phyloP scores from a whole-genome alignment of 2,888 invertebrate species.

The Tricholauxania praeusta region DNA sequence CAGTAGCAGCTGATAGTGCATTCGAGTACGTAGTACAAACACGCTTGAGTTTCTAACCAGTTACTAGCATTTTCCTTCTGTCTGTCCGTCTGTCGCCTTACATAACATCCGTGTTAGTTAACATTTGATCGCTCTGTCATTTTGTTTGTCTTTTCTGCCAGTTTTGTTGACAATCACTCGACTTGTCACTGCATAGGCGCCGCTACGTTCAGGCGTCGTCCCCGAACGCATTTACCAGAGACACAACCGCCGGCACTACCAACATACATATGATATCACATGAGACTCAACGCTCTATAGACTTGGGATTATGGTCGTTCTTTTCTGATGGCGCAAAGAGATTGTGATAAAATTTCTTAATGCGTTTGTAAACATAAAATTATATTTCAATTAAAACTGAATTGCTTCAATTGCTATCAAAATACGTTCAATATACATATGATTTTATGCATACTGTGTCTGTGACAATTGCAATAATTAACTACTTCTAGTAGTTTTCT shows the following conservation, averaged over 20 bases:
- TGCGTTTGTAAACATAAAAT: constrained; percentile 35
- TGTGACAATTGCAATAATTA: too few species aligned
- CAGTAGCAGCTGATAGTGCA: too few species aligned
- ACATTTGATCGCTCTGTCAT: constrained; percentile 20
- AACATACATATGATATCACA: background rate
- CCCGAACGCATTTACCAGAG: background rate
- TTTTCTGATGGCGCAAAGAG: background rate
- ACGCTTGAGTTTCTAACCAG: too few species aligned
- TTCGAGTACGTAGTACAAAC: too few species aligned
- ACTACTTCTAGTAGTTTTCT: too few species aligned
- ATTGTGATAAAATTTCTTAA: constrained; percentile 29
- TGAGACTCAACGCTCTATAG: background rate
- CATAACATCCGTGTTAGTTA: constrained; percentile 9
- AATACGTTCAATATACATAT: constrained; percentile 4
- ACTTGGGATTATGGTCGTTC: background rate
- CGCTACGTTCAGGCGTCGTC: background rate
- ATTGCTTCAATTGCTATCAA: constrained; percentile 36
- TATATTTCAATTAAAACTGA: constrained; percentile 39
- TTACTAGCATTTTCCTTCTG: too few species aligned
- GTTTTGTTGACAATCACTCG: constrained; percentile 36
- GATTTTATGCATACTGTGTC: too few species aligned
- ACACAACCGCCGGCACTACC: background rate
- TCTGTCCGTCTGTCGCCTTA: too few species aligned
- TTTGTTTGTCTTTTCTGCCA: constrained; percentile 21
- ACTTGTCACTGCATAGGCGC: constrained; percentile 31